Conservation (phyloP, 2,797 vertebrate genomes). For the Ataeniobius toweri region DNA sequence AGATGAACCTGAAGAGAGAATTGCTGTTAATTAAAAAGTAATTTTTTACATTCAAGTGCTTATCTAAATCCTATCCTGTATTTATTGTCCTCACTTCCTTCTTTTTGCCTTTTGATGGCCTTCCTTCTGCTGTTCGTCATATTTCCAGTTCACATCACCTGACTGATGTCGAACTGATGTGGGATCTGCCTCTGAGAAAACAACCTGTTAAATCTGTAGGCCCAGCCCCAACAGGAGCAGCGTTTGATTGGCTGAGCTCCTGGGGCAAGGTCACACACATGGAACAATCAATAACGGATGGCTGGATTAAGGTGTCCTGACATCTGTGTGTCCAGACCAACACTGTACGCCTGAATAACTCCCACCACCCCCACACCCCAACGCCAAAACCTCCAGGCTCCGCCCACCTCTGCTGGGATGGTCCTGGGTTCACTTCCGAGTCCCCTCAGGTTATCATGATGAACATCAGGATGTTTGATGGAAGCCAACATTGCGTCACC, state of each 20-base stretch:
- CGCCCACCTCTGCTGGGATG: conserved; percentile 13
- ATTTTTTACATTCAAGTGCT: not conserved
- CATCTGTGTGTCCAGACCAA: conserved; percentile 71
- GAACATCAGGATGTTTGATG: not conserved
- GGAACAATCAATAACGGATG: conserved; percentile 80
- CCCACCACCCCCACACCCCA: not conserved
- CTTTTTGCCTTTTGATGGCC: not conserved
- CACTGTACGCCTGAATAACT: conserved; percentile 67
- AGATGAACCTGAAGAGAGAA: not conserved
- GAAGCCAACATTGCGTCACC: not conserved
- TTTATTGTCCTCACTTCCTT: not conserved
- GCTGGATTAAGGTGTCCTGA: conserved; percentile 79
- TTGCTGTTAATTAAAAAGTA: not conserved
- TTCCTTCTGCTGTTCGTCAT: not conserved
- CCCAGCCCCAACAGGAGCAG: conserved; percentile 45
- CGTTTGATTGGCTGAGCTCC: conserved; percentile 75
- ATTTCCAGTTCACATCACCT: not conserved
- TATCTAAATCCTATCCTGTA: too few relatives aligned
- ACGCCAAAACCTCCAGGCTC: conserved; percentile 3
- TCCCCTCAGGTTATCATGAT: not conserved
- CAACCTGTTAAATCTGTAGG: conserved; percentile 4
- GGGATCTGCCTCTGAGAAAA: not conserved
- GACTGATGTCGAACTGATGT: not conserved
- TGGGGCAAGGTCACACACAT: conserved; percentile 76
- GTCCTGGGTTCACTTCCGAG: not conserved